Percentiles rank a stretch among this genome's conserved stretches.
These are phyloP conservation scores for Tyrophagus putrescentiae DNA, from an alignment of 1,140 invertebrate genomes.

Conservation along the genomic window DNA sequence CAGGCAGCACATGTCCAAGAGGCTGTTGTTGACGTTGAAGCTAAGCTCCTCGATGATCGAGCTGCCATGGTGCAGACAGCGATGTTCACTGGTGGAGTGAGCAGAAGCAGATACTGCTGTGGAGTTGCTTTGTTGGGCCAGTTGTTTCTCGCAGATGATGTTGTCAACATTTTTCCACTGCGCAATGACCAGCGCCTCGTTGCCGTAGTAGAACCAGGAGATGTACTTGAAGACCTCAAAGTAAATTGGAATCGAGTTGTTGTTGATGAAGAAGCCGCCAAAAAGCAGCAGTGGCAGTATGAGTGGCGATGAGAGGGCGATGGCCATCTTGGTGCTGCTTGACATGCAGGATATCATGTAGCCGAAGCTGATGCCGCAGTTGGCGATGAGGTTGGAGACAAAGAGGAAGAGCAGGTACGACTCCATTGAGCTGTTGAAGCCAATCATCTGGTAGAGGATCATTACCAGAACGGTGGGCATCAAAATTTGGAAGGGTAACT, in stretches of 20 bases:
- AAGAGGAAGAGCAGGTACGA: conserved; percentile 31
- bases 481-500: conserved; percentile 40
- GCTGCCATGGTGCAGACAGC: conserved; percentile 41
- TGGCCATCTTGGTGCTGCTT: conserved; percentile 59
- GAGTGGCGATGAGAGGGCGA: conserved; percentile 72
- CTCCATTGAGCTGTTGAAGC: conserved; percentile 29
- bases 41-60: conserved; percentile 60
- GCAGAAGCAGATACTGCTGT: neutral
- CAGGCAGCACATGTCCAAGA: conserved; percentile 52
- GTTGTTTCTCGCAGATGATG: too few relatives aligned
- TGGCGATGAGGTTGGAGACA: conserved; percentile 33
- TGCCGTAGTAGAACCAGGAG: conserved; percentile 88
- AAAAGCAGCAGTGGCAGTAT: conserved; percentile 84
- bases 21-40: conserved; percentile 57
- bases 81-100: conserved; percentile 16
- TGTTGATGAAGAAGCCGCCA: conserved; percentile 88
- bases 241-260: conserved; percentile 67
- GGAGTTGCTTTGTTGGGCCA: conserved; percentile 42
- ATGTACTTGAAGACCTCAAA: conserved; percentile 80
- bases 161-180: conserved; percentile 70
- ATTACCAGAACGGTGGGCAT: conserved; percentile 67
- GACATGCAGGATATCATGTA: conserved; percentile 76
- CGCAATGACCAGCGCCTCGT: conserved; percentile 80
- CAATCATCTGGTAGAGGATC: conserved; percentile 57
- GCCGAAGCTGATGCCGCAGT: conserved; percentile 38